Base-by-base conservation (phyloP, 2,797 vertebrate genomes). In the Chrosomus eos region DNA sequence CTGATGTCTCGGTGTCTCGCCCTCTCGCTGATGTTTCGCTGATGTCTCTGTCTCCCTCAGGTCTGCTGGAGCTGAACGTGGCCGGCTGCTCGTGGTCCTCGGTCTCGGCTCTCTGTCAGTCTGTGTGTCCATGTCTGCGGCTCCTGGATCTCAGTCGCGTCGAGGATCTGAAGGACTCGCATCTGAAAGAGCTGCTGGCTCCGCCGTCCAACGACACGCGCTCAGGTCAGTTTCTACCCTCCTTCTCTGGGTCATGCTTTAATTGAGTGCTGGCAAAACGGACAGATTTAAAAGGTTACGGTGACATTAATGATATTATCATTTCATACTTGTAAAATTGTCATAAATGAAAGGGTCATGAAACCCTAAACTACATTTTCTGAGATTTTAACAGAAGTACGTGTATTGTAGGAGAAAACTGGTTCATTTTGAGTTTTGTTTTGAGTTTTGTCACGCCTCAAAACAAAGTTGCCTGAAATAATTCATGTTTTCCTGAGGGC, bases 131-230 rank as follows among this genome's bases (percentile, higher is more conserved):
- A 0, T 96, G 96, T 84, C 92, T 98, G 88, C 93, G 94, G 83
- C 94, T 97, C 88, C 92, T 98, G 91, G 97, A 98, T 87, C 94
- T 98, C 84, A 96, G 97, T 91, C 94, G 96, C 87, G 96, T 97
- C 1, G 97, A 97, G 89, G 97, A 97, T 80, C 94, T 98, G 16
- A 97, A 97, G 89, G 97, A 97, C 88, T 96, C 96, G 0, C 96
- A 97, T 89, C 95, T 98, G 89, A 95, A 95, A 0, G 97, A 98
- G 92, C 94, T 98, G 91, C 94, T 97, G 75, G 94, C 96, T n/a
- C 89, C 89, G 33, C 95, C 96, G 40, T 94, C 95, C 3, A 92
- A 95, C 1, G 97, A 97, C 90, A 93, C 94, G 58, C 92, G 95
- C 89, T 95, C 96, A 95, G 97, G 97, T 97, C 55, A 58, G 55